These are phyloP conservation scores for Nyctibius bracteatus DNA, from an alignment of 2,113 vertebrate species.

Conservation along the genomic window DNA sequence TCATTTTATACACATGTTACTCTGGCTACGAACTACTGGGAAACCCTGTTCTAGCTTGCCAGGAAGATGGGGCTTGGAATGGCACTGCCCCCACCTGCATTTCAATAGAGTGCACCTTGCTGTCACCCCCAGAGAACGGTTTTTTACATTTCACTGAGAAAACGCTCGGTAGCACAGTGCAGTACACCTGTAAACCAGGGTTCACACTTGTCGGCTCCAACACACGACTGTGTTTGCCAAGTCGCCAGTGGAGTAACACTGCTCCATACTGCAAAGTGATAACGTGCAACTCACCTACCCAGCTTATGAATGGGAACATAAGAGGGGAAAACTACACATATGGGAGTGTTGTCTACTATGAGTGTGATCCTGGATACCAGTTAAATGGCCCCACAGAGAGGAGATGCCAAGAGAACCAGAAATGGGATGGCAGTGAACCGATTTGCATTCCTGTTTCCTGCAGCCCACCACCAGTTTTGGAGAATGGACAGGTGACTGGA, in stretches of 20 bases:
- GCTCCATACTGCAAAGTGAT: slow-evolving; percentile 79
- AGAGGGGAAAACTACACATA: slow-evolving; percentile 76
- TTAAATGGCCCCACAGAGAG: slow-evolving; percentile 77
- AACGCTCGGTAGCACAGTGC: slow-evolving; percentile 74
- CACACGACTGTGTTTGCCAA: slow-evolving; percentile 82
- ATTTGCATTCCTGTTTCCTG: slow-evolving; percentile 84
- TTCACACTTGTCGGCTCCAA: slow-evolving; percentile 81
- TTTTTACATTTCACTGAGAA: slow-evolving; percentile 81
- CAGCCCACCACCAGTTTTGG: slow-evolving; percentile 72
- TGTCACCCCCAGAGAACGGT: slow-evolving; percentile 80
- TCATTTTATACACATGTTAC: slow-evolving; percentile 84
- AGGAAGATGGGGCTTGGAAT: slow-evolving; percentile 92
- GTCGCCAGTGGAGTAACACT: slow-evolving; percentile 81
- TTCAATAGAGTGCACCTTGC: slow-evolving; percentile 83
- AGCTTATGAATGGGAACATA: slow-evolving; percentile 74
- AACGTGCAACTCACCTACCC: slow-evolving; percentile 76
- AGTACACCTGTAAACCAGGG: slow-evolving; percentile 85
- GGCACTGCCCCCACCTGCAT: slow-evolving; percentile 87
- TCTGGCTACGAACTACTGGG: slow-evolving; percentile 85
- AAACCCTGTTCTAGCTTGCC: slow-evolving; percentile 79
- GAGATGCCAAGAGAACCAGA: slow-evolving; percentile 80
- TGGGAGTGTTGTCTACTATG: slow-evolving; percentile 75
- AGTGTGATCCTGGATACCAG: slow-evolving; percentile 84
- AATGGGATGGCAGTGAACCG: slow-evolving; percentile 84
- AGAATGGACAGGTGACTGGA: slow-evolving; percentile 76